Evolutionary conservation across 2,797 vertebrate species (phyloP), one percentile per base, ranked within the genome.

Genomic region (Lagorchestes hirsutus): DNA sequence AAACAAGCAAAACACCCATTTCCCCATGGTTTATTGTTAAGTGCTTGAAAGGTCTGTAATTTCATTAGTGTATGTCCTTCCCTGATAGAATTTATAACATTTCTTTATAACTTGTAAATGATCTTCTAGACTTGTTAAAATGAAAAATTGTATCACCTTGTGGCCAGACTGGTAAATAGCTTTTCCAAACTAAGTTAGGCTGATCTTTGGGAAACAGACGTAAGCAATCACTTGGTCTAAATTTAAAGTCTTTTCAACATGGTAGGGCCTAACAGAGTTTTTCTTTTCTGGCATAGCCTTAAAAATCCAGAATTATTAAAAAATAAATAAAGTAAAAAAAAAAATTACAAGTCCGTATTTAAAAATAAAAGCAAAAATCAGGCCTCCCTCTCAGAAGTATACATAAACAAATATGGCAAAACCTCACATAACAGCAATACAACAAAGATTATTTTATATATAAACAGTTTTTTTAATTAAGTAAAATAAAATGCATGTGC

Each of bases 361-460:
- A 87, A 87, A 87, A 87, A 87, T 87, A 87, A 87, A 87, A 87
- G 40, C 74, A 87, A 87, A 87, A 10, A 87, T 40, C 74, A 87
- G 74, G 22, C 40, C 22, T 87, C 40, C 74, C 24, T 87, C 24
- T 50, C 40, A 87, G 31, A 46, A 50, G 18, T 50, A 87, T 46
- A 87, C 22, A 87, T 87, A 87, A 87, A 87, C 40, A 87, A 87
- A 87, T 50, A 87, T 87, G 40, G 40, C 40, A 50, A 87, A 87
- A 87, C 74, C 74, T 50, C 74, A 87, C 9, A 87, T 87, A 87
- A 87, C 10, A 87, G 40, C 74, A 50, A 87, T 87, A 46, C 10
- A 82, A 11, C 40, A 50, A 87, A 87, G 24, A 87, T 50, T 82
- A 82, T 46, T 82, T 82, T 46, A 46, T 87, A 50, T 50, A 46